Conservation (phyloP, 2,113 vertebrate species). For the Irena cyanogastra region DNA sequence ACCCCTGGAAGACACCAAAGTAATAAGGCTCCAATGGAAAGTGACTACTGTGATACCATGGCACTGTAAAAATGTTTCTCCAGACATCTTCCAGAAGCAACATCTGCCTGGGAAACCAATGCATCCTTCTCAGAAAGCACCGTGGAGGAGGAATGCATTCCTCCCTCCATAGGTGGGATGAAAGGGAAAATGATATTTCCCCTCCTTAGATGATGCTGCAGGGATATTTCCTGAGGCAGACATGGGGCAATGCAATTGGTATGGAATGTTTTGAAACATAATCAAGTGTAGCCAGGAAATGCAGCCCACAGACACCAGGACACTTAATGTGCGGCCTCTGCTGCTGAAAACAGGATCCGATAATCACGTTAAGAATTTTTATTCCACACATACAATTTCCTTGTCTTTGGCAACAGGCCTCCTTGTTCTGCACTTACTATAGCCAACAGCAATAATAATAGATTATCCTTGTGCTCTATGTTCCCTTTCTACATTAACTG, state of each 20-base stretch:
- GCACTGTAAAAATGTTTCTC: neutral
- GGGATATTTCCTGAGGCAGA: neutral
- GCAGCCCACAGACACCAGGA: neutral
- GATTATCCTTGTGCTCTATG: neutral
- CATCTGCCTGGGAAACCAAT: neutral
- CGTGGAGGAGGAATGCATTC: neutral
- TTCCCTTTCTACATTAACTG: neutral
- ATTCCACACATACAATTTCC: neutral
- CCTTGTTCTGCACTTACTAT: neutral
- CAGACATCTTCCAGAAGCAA: neutral
- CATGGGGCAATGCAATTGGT: neutral
- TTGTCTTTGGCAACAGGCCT: conserved; percentile 11
- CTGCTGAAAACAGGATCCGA: neutral
- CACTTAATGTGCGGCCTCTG: neutral
- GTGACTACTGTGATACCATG: accelerated
- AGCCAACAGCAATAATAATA: neutral
- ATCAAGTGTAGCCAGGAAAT: neutral
- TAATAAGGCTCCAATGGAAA: neutral
- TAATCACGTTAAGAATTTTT: neutral
- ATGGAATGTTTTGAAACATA: neutral
- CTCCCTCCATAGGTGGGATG: neutral
- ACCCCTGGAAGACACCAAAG: neutral
- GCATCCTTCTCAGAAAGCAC: neutral
- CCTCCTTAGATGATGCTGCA: neutral
- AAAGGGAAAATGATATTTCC: neutral